Evolutionary conservation across 2,888 invertebrate genomes (phyloP), one percentile per base, ranked within the genome.

Genomic region (Orthosia gracilis): DNA sequence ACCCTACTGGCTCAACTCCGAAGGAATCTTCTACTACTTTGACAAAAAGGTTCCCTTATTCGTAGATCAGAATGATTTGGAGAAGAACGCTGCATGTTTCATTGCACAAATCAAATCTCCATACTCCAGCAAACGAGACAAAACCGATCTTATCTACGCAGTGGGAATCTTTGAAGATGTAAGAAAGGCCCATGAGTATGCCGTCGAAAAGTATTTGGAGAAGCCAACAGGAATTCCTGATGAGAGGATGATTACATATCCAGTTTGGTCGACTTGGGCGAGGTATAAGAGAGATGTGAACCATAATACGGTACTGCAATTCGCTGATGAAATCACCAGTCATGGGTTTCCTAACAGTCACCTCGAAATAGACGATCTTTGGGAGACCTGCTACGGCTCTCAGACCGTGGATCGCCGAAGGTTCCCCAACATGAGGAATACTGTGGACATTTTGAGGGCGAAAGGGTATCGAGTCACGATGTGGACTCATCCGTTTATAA

Each of bases 261-360:
- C 98, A 0, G 96, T 98, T 80, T 98, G 97, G 97, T 97, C 97
- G 0, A 97, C 97, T 0, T 97, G 97, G 97, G 97, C 97, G 0
- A 91, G 96, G 57, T 97, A 97, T 88, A 97, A 97, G 74, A 89
- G 92, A 0, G 88, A 95, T 17, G 95, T 98, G 0, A 96, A 96
- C 82, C 97, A 97, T 79, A 87, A 91, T 0, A 90, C 93, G 0
- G 95, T 97, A 0, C 64, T 96, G 31, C 90, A 94, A 26, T 97
- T 96, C 83, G 97, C 97, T 7, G 92, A 96, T 70, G 94, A 97
- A 66, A 97, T 97, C 69, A 88, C 90, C 2, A 91, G 90, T 0
- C 83, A 97, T 76, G 96, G 96, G 1, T 97, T 97, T 76, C 93
- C 94, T 0, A 94, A 95, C 85, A 97, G 97, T 76, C 97, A 97